Evolutionary conservation across 2,888 invertebrate species (phyloP).

Genomic region (Platynereis dumerilii): DNA sequence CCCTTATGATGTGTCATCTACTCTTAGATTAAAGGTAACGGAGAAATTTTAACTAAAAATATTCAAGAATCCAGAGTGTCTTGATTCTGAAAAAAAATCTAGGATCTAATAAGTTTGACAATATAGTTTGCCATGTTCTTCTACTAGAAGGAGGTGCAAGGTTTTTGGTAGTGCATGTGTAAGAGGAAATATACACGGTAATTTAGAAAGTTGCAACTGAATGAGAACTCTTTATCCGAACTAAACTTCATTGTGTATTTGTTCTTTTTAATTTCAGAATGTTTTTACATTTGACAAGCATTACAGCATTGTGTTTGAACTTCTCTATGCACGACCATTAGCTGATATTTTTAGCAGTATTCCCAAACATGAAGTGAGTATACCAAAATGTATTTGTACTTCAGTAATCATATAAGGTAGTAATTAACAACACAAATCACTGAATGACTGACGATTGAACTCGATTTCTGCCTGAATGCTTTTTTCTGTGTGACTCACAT

Average conservation of each 20-base stretch:
- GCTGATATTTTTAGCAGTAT: conserved; percentile 38
- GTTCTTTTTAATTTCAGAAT: conserved; percentile 38
- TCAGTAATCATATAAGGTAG: too few species aligned
- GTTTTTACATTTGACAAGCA: conserved; percentile 48
- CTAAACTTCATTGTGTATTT: too few species aligned
- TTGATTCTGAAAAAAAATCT: not conserved
- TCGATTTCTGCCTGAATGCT: too few species aligned
- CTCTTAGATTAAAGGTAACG: conserved; percentile 40
- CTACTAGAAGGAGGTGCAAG: too few species aligned
- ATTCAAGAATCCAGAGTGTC: not conserved
- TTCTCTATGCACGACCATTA: conserved; percentile 45
- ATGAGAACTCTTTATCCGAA: too few species aligned
- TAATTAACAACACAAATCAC: too few species aligned
- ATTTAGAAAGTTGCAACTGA: too few species aligned
- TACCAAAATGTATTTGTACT: too few species aligned
- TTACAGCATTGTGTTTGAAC: conserved; percentile 56
- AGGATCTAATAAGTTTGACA: not conserved
- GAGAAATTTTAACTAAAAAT: not conserved
- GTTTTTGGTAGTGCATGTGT: too few species aligned
- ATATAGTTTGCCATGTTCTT: not conserved
- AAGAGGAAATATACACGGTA: too few species aligned
- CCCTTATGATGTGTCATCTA: conserved; percentile 45
- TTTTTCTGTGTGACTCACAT: too few species aligned
- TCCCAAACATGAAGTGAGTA: conserved; percentile 39
- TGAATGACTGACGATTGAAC: too few species aligned